Base-by-base conservation (phyloP, 1,140 invertebrate species). In the Saccostrea cuccullata region DNA sequence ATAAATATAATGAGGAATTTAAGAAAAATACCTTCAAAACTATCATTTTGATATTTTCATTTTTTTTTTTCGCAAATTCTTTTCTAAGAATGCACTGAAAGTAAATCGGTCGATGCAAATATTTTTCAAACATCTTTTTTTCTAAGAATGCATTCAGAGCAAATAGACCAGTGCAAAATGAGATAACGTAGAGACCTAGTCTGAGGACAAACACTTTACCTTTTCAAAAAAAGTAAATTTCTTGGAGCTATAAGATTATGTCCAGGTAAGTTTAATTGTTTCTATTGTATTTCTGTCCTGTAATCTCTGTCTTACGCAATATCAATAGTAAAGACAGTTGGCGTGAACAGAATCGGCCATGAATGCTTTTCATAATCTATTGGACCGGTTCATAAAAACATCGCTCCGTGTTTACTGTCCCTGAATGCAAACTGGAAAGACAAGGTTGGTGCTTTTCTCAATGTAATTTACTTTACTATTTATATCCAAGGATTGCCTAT, bases 281-380 rank as follows among this genome's bases (percentile, higher is more conserved):
- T 77, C 67, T 36, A 77, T 77, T 36, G 70, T 77, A 77, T 77
- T 47, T 40, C 11, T 30, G 70, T 12, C 11, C 26, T 3, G 70
- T 77, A 77, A 77, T 77, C 70, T 30, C 26, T 12, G 70, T 15
- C 47, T 26, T 55, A 55, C 11, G 82, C 40, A 55, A 84, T 12
- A n/a, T 17, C 73, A 56, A 26, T 55, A 55, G 20, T 55, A 2
- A 17, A 20, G 9, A 17, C 17, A 55, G 55, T 15, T 36, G 55
- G 20, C 20, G 20, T n/a, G 82, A n/a, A 47, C 40, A 30, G 82
- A 55, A 84, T 55, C 0, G 20, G 55, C 20, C 82, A 13, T 13
- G 70, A 77, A 77, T 84, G 47, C 82, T 84, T 84, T 84, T 84
- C 82, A 84, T n/a, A 84, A 55, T 84, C 82, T 55, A 55, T 55